Base-by-base conservation (phyloP, 2,113 vertebrate genomes). In the Hoplias malabaricus region DNA sequence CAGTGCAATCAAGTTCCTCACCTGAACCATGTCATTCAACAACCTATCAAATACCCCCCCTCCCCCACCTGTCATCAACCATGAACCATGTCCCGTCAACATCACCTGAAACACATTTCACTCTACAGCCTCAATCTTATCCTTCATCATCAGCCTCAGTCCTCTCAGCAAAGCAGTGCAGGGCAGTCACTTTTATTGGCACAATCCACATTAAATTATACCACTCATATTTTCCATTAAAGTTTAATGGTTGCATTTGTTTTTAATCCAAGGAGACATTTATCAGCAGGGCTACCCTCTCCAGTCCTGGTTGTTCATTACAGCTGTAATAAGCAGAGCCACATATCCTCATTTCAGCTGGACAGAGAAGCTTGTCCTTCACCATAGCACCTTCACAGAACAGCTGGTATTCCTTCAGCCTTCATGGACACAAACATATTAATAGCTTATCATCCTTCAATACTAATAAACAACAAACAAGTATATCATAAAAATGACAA, bases 281-380 rank as follows among this genome's bases (percentile, higher is more conserved):
- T 38, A 74, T 36, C 72, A 74, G 72, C 3, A 29, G 54, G 6
- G 19, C 73, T 34, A 38, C 42, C 38, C 9, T 73, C 53, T 27
- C 10, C 1, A 7, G 4, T 36, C 50, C 78, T 67, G 53, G 63
- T 43, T 68, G 31, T 10, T 27, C 66, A 78, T 67, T 29, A 57
- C 77, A 73, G 73, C 79, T 81, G 56, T 83, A 84, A 87, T 78
- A 84, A 82, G 67, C 71, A 80, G 80, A 86, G 27, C 13, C 40
- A 81, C 82, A 42, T 75, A 84, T 87, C 85, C 86, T 70, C 66
- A n/a, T 83, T 83, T 75, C 77, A 65, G 78, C 57, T 79, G 78
- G 43, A 34, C 57, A 46, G 57, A 62, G 25, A 19, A 61, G 27
- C 13, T 16, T 61, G 29, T 31, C 12, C 56, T 59, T 59, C 25